phyloP scores from a whole-genome alignment of 2,113 vertebrate genomes.

The Struthidea cinerea region DNA sequence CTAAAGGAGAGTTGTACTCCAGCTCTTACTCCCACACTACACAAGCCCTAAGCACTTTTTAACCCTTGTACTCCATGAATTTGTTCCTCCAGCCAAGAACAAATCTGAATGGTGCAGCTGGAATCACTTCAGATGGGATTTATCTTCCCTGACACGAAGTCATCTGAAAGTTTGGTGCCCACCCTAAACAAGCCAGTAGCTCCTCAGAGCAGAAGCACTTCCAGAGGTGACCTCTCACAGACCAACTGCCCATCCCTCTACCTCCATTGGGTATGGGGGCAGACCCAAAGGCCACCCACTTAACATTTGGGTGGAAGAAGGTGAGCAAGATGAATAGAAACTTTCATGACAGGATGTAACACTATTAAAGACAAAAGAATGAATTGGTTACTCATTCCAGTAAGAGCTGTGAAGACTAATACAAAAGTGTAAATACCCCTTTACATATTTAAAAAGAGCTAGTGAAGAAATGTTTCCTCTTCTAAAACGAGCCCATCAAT shows the following conservation, averaged over 20 bases:
- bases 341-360: background rate
- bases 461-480: background rate
- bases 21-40: background rate
- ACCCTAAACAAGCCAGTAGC: background rate
- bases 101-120: background rate
- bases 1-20: background rate
- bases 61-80: background rate
- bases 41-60: background rate
- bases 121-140: background rate
- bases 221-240: background rate
- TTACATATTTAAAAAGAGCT: background rate
- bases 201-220: background rate
- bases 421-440: background rate
- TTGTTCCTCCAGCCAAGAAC: background rate
- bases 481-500: background rate
- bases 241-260: no score
- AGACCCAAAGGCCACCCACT: fast-evolving
- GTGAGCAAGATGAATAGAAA: background rate
- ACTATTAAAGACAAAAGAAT: background rate
- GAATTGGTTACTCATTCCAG: background rate
- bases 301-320: no score
- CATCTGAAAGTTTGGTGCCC: background rate
- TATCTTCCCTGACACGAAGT: background rate
- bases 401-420: background rate
- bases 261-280: background rate